Evolutionary conservation across 2,113 vertebrate species (phyloP).

Genomic region (Alligator mississippiensis): DNA sequence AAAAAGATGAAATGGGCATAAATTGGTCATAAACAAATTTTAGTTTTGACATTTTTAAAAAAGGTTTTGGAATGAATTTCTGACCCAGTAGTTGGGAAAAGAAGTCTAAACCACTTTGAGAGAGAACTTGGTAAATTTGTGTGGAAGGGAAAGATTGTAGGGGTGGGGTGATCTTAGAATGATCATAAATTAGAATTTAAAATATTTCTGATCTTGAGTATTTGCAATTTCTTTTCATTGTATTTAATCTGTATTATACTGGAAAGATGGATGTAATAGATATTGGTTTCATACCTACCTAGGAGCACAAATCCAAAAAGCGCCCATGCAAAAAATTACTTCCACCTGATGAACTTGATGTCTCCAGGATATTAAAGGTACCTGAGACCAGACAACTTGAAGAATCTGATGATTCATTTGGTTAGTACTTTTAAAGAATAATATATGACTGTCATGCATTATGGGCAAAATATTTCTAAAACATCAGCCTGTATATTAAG

Average conservation of each 20-base stretch:
- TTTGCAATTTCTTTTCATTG: neutral
- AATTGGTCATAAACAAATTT: too few relatives aligned
- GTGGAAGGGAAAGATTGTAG: too few relatives aligned
- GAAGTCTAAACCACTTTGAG: too few relatives aligned
- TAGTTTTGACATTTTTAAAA: too few relatives aligned
- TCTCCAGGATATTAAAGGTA: constrained; percentile 65
- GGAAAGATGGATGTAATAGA: neutral
- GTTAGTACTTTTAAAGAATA: constrained; percentile 66
- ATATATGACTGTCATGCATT: neutral
- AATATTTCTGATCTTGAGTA: neutral
- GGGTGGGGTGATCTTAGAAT: too few relatives aligned
- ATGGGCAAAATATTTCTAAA: neutral
- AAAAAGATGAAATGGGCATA: too few relatives aligned
- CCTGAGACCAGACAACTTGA: constrained; percentile 53
- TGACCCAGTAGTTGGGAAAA: too few relatives aligned
- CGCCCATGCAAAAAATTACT: neutral
- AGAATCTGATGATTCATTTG: constrained; percentile 73
- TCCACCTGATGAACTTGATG: constrained; percentile 41
- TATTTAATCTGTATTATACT: neutral
- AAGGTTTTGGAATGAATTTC: too few relatives aligned
- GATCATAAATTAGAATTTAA: neutral
- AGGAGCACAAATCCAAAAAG: constrained; percentile 20
- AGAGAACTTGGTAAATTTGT: too few relatives aligned
- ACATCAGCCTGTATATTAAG: neutral
- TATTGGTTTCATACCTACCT: neutral